Conservation (phyloP, 2,888 invertebrate genomes). For the Tachina fera region DNA sequence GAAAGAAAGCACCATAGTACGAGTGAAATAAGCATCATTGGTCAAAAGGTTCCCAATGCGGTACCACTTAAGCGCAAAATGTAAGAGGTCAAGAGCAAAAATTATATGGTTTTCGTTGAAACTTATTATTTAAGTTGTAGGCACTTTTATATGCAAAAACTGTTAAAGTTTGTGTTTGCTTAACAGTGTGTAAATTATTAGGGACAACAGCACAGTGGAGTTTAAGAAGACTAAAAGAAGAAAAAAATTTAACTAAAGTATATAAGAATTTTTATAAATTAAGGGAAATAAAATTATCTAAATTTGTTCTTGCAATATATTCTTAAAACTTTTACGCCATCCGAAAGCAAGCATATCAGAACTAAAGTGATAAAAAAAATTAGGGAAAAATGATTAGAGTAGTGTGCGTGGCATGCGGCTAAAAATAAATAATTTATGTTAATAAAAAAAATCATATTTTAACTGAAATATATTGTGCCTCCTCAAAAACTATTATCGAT, state of each 20-base stretch:
- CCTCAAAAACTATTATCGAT: too few species aligned
- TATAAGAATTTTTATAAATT: too few species aligned
- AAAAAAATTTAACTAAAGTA: not conserved
- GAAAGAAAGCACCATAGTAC: not conserved
- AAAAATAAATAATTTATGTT: too few species aligned
- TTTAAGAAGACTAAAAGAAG: not conserved
- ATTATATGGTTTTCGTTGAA: constrained; percentile 3
- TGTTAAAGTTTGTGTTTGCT: not conserved
- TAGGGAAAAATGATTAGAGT: too few species aligned
- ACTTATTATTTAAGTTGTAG: not conserved
- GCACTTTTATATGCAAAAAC: not conserved
- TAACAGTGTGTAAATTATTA: not conserved
- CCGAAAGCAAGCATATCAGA: too few species aligned
- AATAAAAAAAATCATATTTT: too few species aligned
- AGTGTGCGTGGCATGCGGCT: too few species aligned
- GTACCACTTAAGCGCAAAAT: constrained; percentile 3
- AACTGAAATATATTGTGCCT: too few species aligned
- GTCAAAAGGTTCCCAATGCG: constrained; percentile 4
- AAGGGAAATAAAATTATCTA: too few species aligned
- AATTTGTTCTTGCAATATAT: too few species aligned
- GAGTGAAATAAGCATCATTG: constrained; percentile 15
- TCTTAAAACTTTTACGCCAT: too few species aligned
- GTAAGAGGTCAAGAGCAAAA: constrained; percentile 32
- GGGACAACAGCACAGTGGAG: not conserved
- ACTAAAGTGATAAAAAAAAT: too few species aligned